Percentiles rank a stretch among this genome's conserved stretches.
phyloP scores from a whole-genome alignment of 2,797 vertebrate genomes.

The Falco novaeseelandiae region DNA sequence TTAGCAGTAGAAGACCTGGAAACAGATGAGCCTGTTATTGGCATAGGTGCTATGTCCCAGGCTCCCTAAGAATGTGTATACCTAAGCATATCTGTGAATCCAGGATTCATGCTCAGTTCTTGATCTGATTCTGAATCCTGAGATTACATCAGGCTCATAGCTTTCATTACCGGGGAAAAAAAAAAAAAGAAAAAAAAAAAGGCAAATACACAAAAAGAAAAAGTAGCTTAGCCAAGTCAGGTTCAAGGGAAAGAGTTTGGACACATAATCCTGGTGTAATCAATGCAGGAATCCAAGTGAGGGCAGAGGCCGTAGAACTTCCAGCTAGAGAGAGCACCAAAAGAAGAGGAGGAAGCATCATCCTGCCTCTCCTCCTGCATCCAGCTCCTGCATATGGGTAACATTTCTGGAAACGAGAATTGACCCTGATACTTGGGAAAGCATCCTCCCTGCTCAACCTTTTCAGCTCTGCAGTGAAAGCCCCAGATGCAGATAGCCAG shows the following conservation, averaged over 20 bases:
- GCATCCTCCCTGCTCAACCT: neutral
- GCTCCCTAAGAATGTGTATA: neutral
- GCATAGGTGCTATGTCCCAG: neutral
- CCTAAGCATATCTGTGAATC: neutral
- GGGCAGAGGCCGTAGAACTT: neutral
- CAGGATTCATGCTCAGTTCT: neutral
- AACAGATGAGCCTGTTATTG: neutral
- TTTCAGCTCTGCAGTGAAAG: neutral
- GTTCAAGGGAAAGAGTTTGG: neutral
- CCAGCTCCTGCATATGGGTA: neutral
- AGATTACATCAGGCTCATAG: neutral
- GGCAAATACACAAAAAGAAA: neutral
- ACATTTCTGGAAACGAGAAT: neutral
- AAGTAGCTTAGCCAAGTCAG: neutral
- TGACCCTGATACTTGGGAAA: neutral
- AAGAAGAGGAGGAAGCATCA: neutral
- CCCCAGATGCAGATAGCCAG: neutral
- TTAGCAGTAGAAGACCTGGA: neutral
- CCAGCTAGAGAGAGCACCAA: neutral
- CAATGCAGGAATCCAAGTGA: neutral
- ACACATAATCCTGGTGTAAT: neutral
- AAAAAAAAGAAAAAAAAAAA: neutral
- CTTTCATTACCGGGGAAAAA: neutral
- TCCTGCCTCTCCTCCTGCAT: neutral
- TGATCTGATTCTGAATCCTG: neutral